Conservation (phyloP, 2,113 vertebrate genomes). For the Pteropus alecto region DNA sequence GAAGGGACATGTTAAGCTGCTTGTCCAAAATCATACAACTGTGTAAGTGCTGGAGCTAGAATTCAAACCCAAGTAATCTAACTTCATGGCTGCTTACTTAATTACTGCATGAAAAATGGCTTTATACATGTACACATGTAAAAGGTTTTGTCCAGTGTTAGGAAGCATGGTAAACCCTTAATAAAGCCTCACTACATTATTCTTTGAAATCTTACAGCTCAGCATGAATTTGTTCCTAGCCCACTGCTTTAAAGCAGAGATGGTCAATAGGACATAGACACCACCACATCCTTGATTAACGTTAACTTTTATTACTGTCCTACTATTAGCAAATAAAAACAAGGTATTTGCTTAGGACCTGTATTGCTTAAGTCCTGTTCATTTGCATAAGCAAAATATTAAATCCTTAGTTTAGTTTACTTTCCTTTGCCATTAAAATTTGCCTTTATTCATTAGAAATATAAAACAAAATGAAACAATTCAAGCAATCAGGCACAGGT, state of each 20-base stretch:
- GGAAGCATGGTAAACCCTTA: background rate
- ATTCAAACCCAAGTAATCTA: background rate
- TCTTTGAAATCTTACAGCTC: background rate
- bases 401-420: background rate
- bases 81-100: background rate
- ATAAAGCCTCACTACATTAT: background rate
- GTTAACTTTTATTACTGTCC: background rate
- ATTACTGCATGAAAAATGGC: background rate
- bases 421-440: background rate
- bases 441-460: background rate
- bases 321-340: background rate
- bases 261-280: background rate
- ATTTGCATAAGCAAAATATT: background rate
- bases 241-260: background rate
- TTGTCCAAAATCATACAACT: background rate
- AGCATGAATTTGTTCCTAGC: background rate
- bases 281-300: background rate
- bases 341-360: background rate
- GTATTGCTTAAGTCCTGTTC: background rate
- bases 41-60: background rate
- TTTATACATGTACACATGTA: background rate
- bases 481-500: background rate
- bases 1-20: background rate
- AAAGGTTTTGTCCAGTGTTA: background rate
- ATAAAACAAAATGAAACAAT: background rate